These are phyloP conservation scores for Coturnix japonica DNA, from an alignment of 2,113 vertebrate genomes.

Conservation along the genomic window DNA sequence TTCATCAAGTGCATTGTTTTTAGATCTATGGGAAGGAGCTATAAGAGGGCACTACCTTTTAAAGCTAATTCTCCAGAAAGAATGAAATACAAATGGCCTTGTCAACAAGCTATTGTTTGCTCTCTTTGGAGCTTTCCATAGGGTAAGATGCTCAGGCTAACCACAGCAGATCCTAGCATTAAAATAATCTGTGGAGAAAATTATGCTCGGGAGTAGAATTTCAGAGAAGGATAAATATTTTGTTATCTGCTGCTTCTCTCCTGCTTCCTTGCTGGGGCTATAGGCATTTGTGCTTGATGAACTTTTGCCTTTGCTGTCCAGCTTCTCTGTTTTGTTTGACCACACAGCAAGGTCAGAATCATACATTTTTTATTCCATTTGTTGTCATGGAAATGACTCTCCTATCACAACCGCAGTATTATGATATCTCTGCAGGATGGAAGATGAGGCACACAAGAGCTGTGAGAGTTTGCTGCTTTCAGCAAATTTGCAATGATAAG, in stretches of 20 bases:
- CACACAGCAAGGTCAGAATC: constrained; percentile 31
- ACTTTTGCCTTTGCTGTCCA: not conserved
- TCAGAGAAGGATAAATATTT: not conserved
- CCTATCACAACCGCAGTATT: constrained; percentile 25
- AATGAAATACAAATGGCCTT: not conserved
- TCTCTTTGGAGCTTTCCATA: not conserved
- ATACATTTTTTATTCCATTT: constrained; percentile 37
- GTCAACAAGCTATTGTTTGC: not conserved
- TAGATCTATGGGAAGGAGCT: not conserved
- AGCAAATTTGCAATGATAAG: constrained; percentile 49
- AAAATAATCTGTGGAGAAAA: not conserved
- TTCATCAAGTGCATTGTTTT: not conserved
- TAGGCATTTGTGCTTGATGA: not conserved
- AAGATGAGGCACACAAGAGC: constrained; percentile 42
- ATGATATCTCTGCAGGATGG: constrained; percentile 53
- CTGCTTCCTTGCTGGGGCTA: constrained; percentile 1
- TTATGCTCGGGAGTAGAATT: not conserved
- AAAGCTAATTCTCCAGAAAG: not conserved
- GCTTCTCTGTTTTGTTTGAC: constrained; percentile 14
- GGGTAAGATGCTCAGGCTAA: not conserved
- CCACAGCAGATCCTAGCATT: not conserved
- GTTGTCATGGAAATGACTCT: constrained; percentile 68
- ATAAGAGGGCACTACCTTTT: not conserved
- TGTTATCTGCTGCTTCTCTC: not conserved
- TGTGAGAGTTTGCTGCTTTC: constrained; percentile 42